These are phyloP conservation scores for Phataginus tricuspis DNA, from an alignment of 2,797 vertebrate genomes.

Conservation along the genomic window DNA sequence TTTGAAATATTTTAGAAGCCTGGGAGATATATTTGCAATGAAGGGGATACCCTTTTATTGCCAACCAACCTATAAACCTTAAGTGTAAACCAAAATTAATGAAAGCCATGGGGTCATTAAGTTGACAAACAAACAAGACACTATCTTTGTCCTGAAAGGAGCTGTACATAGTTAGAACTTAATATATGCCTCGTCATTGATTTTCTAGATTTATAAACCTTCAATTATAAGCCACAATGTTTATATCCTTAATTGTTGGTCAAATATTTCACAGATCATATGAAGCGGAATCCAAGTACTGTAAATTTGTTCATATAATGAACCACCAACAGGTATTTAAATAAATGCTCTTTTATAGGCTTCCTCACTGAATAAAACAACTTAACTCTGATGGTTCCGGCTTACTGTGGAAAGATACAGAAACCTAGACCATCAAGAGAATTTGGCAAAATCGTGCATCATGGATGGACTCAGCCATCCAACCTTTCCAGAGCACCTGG, in stretches of 20 bases:
- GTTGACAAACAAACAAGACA: background rate
- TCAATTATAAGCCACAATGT: background rate
- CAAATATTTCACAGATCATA: background rate
- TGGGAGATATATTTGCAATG: background rate
- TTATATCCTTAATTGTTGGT: background rate
- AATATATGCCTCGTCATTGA: background rate
- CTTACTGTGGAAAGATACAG: background rate
- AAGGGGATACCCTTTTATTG: background rate
- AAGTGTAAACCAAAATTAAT: background rate
- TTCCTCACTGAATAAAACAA: background rate
- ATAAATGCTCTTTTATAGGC: background rate
- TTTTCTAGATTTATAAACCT: background rate
- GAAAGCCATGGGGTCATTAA: background rate
- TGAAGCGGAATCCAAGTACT: background rate
- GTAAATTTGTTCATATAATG: background rate
- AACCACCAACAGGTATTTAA: background rate
- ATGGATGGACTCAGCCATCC: background rate
- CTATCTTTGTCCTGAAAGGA: background rate
- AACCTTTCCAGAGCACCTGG: background rate
- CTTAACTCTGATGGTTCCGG: background rate
- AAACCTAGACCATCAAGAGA: background rate
- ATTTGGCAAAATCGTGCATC: background rate
- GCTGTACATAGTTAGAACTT: background rate
- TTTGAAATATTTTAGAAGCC: background rate
- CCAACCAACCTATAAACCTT: background rate